Percentiles rank a stretch among this genome's conserved stretches.
These are phyloP conservation scores for Butorides virescens DNA, from an alignment of 2,113 vertebrate species.

Conservation along the genomic window DNA sequence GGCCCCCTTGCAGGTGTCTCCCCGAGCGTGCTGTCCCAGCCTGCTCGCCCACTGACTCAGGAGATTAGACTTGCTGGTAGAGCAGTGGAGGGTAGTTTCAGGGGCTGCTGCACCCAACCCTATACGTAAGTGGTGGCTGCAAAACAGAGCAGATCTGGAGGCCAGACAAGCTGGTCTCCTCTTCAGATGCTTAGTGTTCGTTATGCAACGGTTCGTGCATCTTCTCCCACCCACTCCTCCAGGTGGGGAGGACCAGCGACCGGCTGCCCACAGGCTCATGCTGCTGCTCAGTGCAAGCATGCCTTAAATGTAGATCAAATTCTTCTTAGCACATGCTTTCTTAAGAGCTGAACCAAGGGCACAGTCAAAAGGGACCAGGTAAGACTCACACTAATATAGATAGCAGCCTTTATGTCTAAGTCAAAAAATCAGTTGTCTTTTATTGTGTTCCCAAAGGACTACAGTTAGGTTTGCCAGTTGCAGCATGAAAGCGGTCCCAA, in stretches of 20 bases:
- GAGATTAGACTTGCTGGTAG: background rate
- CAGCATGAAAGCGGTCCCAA: background rate
- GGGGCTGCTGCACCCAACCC: background rate
- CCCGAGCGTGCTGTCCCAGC: accelerated
- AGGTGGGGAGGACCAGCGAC: background rate
- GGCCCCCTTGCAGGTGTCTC: background rate
- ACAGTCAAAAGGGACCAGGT: background rate
- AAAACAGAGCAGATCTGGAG: background rate
- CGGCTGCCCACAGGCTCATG: background rate
- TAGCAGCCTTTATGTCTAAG: background rate
- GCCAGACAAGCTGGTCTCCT: background rate
- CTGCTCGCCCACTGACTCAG: background rate
- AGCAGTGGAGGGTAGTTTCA: constrained; percentile 3
- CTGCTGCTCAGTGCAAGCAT: background rate
- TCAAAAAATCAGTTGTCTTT: background rate
- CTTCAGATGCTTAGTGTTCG: background rate
- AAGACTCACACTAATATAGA: background rate
- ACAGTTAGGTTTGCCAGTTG: background rate
- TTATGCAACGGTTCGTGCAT: background rate
- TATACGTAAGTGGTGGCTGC: accelerated
- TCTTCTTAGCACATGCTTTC: background rate
- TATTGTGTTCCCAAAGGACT: background rate
- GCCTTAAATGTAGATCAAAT: background rate
- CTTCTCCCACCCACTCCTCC: background rate
- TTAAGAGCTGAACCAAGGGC: background rate